Percentiles rank a stretch among this genome's conserved stretches.
These are phyloP conservation scores for Mycetomoellerius zeteki DNA, from an alignment of 1,140 invertebrate species.

Conservation along the genomic window DNA sequence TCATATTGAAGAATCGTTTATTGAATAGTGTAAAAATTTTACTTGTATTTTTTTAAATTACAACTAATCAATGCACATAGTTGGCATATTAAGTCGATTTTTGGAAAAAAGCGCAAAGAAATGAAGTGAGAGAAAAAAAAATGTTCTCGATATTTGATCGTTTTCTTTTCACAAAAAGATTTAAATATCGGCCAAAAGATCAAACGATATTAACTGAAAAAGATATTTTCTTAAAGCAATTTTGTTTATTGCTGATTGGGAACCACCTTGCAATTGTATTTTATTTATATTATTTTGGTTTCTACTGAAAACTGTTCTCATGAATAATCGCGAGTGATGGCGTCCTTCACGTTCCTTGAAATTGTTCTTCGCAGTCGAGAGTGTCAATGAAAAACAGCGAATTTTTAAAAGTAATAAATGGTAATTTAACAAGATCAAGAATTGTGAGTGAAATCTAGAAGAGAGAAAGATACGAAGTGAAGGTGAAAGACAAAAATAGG, in stretches of 20 bases:
- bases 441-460: constrained; percentile 31
- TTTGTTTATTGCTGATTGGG: not conserved
- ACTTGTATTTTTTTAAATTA: not conserved
- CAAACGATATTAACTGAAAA: not conserved
- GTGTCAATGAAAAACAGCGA: constrained; percentile 20
- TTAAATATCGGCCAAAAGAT: not conserved
- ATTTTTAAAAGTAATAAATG: constrained; percentile 58
- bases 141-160: not conserved
- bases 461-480: not conserved
- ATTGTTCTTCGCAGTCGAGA: not conserved
- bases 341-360: not conserved
- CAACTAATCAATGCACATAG: not conserved
- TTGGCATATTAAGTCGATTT: not conserved
- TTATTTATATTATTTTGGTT: not conserved
- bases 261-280: not conserved
- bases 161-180: not conserved
- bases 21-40: not conserved
- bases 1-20: not conserved
- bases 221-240: not conserved
- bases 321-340: not conserved
- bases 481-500: not conserved
- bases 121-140: not conserved
- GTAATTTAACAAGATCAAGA: constrained; percentile 56
- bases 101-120: not conserved
- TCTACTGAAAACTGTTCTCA: not conserved